A percentile compares a stretch with the other conserved stretches of the same genome.
These are phyloP conservation scores for Notodonta dromedarius DNA, from an alignment of 2,888 invertebrate genomes.

Conservation along the genomic window DNA sequence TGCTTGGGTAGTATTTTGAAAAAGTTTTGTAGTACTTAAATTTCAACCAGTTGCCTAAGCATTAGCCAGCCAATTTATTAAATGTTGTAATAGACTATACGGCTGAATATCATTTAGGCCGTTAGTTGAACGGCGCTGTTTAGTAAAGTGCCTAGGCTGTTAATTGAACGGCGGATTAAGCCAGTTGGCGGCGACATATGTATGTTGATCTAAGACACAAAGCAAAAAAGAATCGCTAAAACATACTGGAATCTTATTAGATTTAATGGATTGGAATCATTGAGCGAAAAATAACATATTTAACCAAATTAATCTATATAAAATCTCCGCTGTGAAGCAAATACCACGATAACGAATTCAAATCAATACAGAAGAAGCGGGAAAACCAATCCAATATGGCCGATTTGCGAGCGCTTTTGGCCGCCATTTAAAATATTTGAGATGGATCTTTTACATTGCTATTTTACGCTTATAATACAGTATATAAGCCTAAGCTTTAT, in stretches of 20 bases:
- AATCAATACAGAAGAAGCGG: slow-evolving; percentile 48
- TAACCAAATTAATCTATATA: slow-evolving; percentile 15
- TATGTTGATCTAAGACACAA: no score
- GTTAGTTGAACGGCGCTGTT: no score
- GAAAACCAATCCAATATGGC: slow-evolving; percentile 65
- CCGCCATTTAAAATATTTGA: slow-evolving; percentile 67
- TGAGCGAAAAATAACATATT: slow-evolving; percentile 3
- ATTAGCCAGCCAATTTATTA: no score
- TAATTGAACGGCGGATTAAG: no score
- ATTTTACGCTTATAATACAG: slow-evolving; percentile 25
- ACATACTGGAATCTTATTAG: neutral
- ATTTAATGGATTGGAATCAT: slow-evolving; percentile 1
- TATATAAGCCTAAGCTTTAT: slow-evolving; percentile 4
- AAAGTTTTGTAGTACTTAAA: no score
- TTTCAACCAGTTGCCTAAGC: no score
- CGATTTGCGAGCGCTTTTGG: slow-evolving; percentile 64
- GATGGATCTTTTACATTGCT: slow-evolving; percentile 42
- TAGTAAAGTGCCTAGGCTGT: no score
- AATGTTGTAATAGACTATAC: no score
- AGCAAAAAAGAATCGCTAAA: neutral
- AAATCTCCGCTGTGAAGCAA: slow-evolving; percentile 23
- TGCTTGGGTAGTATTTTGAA: no score
- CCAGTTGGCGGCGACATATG: no score
- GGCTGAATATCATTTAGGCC: no score
- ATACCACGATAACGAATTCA: slow-evolving; percentile 36